A percentile compares a stretch with the other conserved stretches of the same genome.
Conservation (phyloP, 2,113 vertebrate genomes). For the Esox niger region DNA sequence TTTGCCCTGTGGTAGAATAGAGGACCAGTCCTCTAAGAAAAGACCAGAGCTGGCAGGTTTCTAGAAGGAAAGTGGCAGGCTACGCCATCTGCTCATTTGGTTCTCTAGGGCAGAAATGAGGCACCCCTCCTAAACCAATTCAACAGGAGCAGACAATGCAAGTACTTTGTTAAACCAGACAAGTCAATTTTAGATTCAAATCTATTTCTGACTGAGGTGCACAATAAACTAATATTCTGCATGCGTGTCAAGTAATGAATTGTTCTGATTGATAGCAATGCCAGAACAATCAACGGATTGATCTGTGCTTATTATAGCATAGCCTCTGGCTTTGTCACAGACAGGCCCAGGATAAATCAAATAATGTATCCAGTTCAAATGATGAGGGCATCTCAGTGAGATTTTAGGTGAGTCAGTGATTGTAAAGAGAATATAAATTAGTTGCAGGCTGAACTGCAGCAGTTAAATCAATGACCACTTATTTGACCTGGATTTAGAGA, state of each 20-base stretch:
- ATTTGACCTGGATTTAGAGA: background rate
- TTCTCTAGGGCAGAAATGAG: conserved; percentile 21
- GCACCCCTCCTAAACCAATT: background rate
- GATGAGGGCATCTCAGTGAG: background rate
- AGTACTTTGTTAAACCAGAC: background rate
- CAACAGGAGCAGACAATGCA: background rate
- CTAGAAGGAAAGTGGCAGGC: conserved; percentile 13
- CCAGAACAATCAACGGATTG: background rate
- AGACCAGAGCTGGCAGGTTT: conserved; percentile 44
- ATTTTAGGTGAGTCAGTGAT: background rate
- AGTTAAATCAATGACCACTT: conserved; percentile 4
- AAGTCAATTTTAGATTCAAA: too few species aligned
- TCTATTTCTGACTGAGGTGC: too few species aligned
- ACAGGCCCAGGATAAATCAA: background rate
- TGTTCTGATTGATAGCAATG: background rate
- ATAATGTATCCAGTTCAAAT: background rate
- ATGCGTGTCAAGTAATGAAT: background rate
- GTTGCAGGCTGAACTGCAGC: background rate
- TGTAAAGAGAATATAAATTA: background rate
- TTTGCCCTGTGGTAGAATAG: conserved; percentile 45
- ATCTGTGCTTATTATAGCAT: background rate
- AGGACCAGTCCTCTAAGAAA: conserved; percentile 30
- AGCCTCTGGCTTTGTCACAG: background rate
- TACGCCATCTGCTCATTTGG: conserved; percentile 58
- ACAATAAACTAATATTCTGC: too few species aligned